phyloP scores from a whole-genome alignment of 2,113 vertebrate genomes.

The Sula dactylatra region DNA sequence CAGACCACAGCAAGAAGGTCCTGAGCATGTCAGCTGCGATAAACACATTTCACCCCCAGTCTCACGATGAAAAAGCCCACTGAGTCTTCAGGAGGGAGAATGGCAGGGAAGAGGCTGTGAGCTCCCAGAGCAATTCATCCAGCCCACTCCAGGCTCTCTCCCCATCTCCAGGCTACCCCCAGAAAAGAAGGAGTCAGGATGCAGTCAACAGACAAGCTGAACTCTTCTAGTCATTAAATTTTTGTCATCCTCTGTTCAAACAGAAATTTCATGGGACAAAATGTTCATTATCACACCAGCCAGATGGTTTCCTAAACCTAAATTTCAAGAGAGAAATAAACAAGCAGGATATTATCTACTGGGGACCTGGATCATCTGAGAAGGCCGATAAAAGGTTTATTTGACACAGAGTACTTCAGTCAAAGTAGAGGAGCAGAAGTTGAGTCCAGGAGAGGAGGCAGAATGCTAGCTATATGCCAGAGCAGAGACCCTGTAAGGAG shows the following conservation, averaged over 20 bases:
- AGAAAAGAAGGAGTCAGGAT: background rate
- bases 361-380: background rate
- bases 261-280: background rate
- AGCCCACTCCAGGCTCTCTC: background rate
- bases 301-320: background rate
- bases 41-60: background rate
- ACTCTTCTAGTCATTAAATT: background rate
- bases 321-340: background rate
- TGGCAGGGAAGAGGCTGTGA: background rate
- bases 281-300: background rate
- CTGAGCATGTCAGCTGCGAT: background rate
- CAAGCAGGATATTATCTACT: background rate
- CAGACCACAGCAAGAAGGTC: background rate
- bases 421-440: background rate
- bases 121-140: background rate
- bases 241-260: background rate
- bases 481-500: background rate
- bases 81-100: background rate
- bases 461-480: background rate
- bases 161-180: background rate
- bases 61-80: background rate
- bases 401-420: background rate
- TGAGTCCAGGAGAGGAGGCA: background rate
- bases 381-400: background rate
- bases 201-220: background rate